phyloP scores from a whole-genome alignment of 2,888 invertebrate species.

The Cantharis lateralis region DNA sequence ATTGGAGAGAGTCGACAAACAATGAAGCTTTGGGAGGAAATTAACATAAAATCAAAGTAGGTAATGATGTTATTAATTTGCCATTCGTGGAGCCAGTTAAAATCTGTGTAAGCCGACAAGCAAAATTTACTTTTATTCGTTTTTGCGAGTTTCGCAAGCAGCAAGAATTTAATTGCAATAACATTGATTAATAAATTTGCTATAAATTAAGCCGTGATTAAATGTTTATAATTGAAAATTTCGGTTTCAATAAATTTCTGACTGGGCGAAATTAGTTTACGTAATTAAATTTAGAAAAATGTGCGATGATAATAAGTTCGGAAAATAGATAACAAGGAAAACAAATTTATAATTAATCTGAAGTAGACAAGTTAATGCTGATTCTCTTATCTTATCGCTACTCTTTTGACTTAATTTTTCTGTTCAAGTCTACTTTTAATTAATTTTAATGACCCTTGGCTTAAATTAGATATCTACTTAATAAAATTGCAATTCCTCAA shows the following conservation, averaged over 20 bases:
- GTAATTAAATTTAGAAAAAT: not conserved
- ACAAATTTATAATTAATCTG: not conserved
- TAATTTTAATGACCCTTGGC: not conserved
- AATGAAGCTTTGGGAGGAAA: not conserved
- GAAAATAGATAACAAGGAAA: not conserved
- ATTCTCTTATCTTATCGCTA: not conserved
- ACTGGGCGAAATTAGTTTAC: not conserved
- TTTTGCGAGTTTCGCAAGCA: not conserved
- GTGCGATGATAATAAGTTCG: not conserved
- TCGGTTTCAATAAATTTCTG: not conserved
- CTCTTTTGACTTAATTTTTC: not conserved
- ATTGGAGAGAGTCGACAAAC: no score
- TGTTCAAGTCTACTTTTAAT: not conserved
- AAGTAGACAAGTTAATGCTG: not conserved
- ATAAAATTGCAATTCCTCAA: not conserved
- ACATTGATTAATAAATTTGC: not conserved
- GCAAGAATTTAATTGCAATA: not conserved
- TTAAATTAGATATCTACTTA: not conserved
- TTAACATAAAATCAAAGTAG: not conserved
- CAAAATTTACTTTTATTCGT: not conserved
- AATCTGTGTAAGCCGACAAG: not conserved
- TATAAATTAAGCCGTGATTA: not conserved
- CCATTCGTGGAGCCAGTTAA: not conserved
- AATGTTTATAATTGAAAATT: not conserved
- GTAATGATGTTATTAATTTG: not conserved